Conservation (phyloP, 2,888 invertebrate genomes). For the Cyclophora albipunctata region DNA sequence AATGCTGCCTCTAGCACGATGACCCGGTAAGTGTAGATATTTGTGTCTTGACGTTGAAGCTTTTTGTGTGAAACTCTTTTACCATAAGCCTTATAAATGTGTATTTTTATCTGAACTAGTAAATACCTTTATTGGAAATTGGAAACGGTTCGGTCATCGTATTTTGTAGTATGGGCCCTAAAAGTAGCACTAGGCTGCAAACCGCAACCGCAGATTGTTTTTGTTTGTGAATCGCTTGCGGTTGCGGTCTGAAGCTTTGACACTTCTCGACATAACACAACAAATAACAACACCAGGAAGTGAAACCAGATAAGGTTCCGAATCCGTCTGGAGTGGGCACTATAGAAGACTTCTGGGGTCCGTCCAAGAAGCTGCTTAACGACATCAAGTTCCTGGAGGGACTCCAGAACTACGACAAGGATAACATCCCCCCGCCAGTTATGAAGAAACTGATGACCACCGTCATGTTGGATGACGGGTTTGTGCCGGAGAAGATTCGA, state of each 20-base stretch:
- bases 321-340: slow-evolving; percentile 89
- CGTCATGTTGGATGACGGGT: slow-evolving; percentile 88
- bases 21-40: slow-evolving; percentile 47
- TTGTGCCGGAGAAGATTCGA: slow-evolving; percentile 93
- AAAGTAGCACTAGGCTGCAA: no score
- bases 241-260: no score
- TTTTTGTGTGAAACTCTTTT: no score
- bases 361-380: slow-evolving; percentile 89
- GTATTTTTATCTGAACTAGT: no score
- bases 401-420: slow-evolving; percentile 92
- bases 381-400: slow-evolving; percentile 94
- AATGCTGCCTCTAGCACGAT: slow-evolving; percentile 28
- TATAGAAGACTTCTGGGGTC: slow-evolving; percentile 94
- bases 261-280: no score
- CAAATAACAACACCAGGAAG: slow-evolving; percentile 65
- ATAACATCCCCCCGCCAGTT: slow-evolving; percentile 88
- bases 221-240: no score
- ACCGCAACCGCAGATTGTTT: no score
- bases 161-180: no score
- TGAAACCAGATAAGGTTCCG: slow-evolving; percentile 91
- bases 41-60: no score
- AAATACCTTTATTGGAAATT: no score
- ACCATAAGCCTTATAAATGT: no score
- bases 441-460: slow-evolving; percentile 90
- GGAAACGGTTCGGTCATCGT: no score